Evolutionary conservation across 2,888 invertebrate species (phyloP), one percentile per base, ranked within the genome.

Genomic region (Lypha dubia): DNA sequence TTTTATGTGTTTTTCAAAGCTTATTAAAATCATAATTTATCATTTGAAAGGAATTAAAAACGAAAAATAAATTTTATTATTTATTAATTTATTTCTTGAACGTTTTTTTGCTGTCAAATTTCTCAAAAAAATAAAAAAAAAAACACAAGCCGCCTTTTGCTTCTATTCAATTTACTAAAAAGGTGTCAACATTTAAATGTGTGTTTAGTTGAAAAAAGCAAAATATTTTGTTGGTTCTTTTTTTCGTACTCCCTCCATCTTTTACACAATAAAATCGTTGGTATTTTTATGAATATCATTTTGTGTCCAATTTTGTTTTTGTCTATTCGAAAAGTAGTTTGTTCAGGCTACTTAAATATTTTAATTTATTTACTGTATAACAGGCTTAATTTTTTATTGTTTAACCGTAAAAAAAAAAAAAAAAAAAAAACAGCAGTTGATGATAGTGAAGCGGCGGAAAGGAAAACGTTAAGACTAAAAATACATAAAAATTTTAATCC

Each of bases 1-100:
- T 62, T 65, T 28, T 17, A 11, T 56, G 11, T 67, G 63, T 87
- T 73, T 82, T 79, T 68, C 76, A 86, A 87, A 87, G 87, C 87
- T 83, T 86, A 86, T 87, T 87, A 86, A 87, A 86, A 86, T 86
- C 85, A 87, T 87, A 87, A 87, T 87, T 87, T 87, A 87, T 87
- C 86, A 87, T 87, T 87, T 87, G 67, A 86, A 73, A 65, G 76
- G 86, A 79, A 84, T 81, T 84, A 81, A 79, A 75, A 65, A 22
- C 15, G 46, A 32, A 24, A 73, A 73, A 68, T 35, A 77, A 46
- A 74, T 77, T 77, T 76, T 80, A 13, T 79, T 60, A 44, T 38
- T 49, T 76, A 73, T 28, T 60, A 4, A 79, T 51, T 22, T 46
- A 56, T n/a, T 58, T 56, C 49, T 15, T 46, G 13, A 11, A 35